Evolutionary conservation across 2,888 invertebrate genomes (phyloP), one percentile per base, ranked within the genome.

Genomic region (Neocrepidodera transversa): DNA sequence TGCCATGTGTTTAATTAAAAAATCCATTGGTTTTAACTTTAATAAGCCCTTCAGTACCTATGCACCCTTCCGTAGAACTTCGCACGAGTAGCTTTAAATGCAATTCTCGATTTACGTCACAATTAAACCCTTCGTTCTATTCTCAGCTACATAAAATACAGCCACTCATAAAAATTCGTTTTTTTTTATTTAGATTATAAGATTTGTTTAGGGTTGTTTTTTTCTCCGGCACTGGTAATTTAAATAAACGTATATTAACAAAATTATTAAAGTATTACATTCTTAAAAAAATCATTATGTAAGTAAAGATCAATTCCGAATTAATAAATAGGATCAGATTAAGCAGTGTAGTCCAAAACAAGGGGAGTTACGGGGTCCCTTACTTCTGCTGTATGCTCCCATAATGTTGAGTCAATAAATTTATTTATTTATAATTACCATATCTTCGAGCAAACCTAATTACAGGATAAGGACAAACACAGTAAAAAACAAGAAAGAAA

Each of bases 11-110:
- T 79, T 78, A 79, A 79, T 79, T 79, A 78, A 79, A 79, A 79
- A 79, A 77, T 77, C 78, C 76, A 77, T 79, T 79, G 78, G 78
- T 78, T 78, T 78, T 78, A 76, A 78, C 76, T 78, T 78, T 79
- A 79, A 78, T 79, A 78, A 79, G 78, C 77, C 76, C 76, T 76
- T 74, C 71, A 69, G 62, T 74, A 73, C 70, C 72, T 74, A 76
- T 74, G 75, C 74, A 74, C 74, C 71, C 72, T 64, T 70, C 72
- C 68, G 72, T 73, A 74, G 73, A n/a, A 73, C 69, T 69, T 70
- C 73, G 73, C 73, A 74, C 75, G 73, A 74, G 72, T 74, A 74
- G 74, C 72, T 75, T 69, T 73, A 74, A 74, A 75, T 72, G 74
- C 74, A 74, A 74, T 74, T 69, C 71, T 70, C 68, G 36, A 68